Conservation (phyloP, 2,797 vertebrate genomes). For the Premnoplex brunnescens region DNA sequence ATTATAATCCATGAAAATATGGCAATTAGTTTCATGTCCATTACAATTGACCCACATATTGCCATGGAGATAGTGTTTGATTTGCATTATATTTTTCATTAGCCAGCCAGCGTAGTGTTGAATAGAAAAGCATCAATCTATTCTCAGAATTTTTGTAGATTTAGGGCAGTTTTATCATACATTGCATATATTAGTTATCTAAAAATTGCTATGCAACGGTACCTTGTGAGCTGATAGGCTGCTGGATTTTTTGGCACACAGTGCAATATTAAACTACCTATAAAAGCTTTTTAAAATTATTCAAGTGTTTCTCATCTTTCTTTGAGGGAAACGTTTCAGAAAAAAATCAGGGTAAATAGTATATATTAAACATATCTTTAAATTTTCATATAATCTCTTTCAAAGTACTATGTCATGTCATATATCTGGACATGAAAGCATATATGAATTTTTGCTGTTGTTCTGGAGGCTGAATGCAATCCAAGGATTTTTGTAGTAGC, state of each 20-base stretch:
- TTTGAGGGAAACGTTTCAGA: background rate
- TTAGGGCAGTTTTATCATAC: background rate
- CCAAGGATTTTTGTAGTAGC: background rate
- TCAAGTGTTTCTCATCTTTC: background rate
- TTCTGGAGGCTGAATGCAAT: background rate
- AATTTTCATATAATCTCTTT: background rate
- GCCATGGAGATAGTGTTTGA: constrained; percentile 24
- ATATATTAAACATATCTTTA: background rate
- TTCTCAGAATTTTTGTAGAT: background rate
- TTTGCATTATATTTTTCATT: constrained; percentile 11
- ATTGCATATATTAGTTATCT: background rate
- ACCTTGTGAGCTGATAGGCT: background rate
- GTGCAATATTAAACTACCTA: background rate
- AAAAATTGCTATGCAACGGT: background rate
- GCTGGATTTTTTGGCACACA: background rate
- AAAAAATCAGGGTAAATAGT: background rate
- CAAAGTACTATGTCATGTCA: background rate
- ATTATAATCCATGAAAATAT: constrained; percentile 45
- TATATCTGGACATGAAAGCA: background rate
- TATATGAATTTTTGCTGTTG: background rate
- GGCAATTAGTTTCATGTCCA: constrained; percentile 32
- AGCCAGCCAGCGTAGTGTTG: background rate
- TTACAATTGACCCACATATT: constrained; percentile 44
- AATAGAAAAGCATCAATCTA: constrained; percentile 3
- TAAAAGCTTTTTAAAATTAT: background rate